Conservation (phyloP, 2,888 invertebrate species). For the Metalampra italica region DNA sequence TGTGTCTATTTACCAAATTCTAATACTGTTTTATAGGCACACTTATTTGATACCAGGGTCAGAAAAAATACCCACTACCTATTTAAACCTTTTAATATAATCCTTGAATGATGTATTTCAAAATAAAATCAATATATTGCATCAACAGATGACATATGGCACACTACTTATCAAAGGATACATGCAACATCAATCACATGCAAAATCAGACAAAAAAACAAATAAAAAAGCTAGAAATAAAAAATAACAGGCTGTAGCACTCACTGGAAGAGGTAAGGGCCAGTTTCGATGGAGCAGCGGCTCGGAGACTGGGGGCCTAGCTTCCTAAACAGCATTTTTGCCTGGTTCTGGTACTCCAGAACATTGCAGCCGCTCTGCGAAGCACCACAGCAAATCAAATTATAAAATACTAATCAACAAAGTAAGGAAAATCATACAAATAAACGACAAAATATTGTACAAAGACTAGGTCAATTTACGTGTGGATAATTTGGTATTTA, state of each 20-base stretch:
- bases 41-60: too few relatives aligned
- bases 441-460: conserved; percentile 1
- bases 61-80: too few relatives aligned
- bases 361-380: conserved; percentile 94
- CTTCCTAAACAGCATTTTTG: conserved; percentile 98
- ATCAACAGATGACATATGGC: too few relatives aligned
- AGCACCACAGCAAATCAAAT: conserved; percentile 63
- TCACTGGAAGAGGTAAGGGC: conserved; percentile 98
- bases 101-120: too few relatives aligned
- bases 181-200: too few relatives aligned
- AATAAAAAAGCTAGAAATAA: too few relatives aligned
- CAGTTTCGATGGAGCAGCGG: conserved; percentile 97
- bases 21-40: too few relatives aligned
- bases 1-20: too few relatives aligned
- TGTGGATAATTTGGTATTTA: not conserved
- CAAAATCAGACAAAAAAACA: too few relatives aligned
- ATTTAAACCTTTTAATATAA: too few relatives aligned
- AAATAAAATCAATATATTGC: too few relatives aligned
- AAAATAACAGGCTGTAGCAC: conserved; percentile 42
- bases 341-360: conserved; percentile 99
- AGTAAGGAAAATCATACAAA: not conserved
- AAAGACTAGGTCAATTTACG: not conserved
- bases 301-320: conserved; percentile 93
- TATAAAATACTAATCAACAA: conserved; percentile 28
- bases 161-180: too few relatives aligned